Percentiles rank a stretch among this genome's conserved stretches.
Evolutionary conservation across 2,113 vertebrate species (phyloP).

Genomic region (Corynorhinus townsendii): DNA sequence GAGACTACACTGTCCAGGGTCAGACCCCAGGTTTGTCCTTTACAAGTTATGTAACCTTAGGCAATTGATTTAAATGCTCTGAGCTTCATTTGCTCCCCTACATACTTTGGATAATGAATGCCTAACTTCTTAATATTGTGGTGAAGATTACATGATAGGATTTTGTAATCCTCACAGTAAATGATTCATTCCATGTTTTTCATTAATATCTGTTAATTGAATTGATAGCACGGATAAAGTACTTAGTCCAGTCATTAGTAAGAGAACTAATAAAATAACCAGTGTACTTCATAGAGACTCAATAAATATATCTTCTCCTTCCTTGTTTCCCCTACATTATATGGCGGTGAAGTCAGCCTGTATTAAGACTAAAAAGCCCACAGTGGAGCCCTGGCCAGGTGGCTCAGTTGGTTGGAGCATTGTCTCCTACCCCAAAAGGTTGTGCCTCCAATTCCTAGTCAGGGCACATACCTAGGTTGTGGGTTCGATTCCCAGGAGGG

Average conservation of each 20-base stretch:
- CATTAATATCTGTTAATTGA: not conserved
- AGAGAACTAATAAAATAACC: not conserved
- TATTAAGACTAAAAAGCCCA: not conserved
- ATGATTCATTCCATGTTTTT: not conserved
- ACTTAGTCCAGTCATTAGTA: not conserved
- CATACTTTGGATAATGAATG: not conserved
- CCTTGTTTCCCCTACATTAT: not conserved
- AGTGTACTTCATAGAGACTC: not conserved
- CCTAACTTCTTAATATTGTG: not conserved
- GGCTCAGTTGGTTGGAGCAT: too few relatives aligned
- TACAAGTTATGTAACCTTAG: not conserved
- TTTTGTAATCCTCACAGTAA: conserved; percentile 12
- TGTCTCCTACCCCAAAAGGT: too few relatives aligned
- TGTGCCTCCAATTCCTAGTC: too few relatives aligned
- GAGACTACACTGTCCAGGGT: not conserved
- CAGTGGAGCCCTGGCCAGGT: too few relatives aligned
- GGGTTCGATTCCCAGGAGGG: too few relatives aligned
- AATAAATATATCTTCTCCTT: not conserved
- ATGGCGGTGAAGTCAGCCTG: not conserved
- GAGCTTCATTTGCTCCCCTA: not conserved
- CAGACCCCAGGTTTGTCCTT: not conserved
- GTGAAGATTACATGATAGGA: not conserved
- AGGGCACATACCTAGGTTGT: too few relatives aligned
- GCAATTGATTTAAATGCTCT: not conserved
- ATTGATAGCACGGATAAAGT: not conserved